Evolutionary conservation across 2,888 invertebrate genomes (phyloP), one percentile per base, ranked within the genome.

Genomic region (Hypercompe scribonia): DNA sequence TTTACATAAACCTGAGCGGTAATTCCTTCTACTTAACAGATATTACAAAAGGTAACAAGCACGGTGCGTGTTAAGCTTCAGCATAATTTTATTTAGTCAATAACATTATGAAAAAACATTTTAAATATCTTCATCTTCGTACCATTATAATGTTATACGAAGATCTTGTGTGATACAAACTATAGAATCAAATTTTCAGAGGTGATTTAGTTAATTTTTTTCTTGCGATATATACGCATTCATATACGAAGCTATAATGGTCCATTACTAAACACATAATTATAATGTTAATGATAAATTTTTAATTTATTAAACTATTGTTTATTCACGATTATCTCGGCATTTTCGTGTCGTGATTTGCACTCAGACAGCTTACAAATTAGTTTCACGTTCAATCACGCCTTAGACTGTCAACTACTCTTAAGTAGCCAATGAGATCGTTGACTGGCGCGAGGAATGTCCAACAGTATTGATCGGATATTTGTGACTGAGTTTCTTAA

Each of bases 401-500:
- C 15, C 3, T 15, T 4, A 31, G 58, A 58, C 28, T 31, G 58
- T 58, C 58, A 31, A 31, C n/a, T 28, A 58, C 58, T 58, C 58
- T 58, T 68, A 31, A 68, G 64, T 64, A 50, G 18, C 15, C n/a
- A 63, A 21, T 34, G 39, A 54, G 71, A 61, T 67, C 66, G 71
- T 61, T 71, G 54, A 63, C 65, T 63, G 73, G 72, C 69, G 68
- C 69, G 73, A 73, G 76, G 50, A 70, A 70, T 74, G 77, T 78
- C 71, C 66, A 65, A 50, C 18, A 42, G 36, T 64, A 81, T 82
- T 77, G 81, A 81, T 82, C 75, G 75, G 66, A 72, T 78, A 76
- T 78, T 28, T 34, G 21, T 72, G 34, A 34, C 68, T 64, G 67
- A 72, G 74, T 68, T 77, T 74, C 50, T 77, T 69, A 68, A 74